These are phyloP conservation scores for Drosophila flavopinicola DNA, from an alignment of 2,888 invertebrate species.

Conservation along the genomic window DNA sequence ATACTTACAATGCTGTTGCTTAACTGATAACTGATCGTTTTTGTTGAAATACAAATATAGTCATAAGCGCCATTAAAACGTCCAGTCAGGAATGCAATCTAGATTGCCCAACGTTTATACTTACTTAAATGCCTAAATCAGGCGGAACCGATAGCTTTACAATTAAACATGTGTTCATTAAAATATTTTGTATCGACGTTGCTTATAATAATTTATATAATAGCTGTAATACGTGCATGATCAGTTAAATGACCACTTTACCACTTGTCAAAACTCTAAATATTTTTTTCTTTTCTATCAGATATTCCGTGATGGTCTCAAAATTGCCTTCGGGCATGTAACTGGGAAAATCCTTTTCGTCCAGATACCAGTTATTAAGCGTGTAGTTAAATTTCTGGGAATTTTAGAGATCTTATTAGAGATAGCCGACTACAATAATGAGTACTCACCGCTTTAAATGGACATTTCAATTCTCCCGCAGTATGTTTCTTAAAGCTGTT, in stretches of 20 bases:
- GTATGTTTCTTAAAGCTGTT: conserved; percentile 8
- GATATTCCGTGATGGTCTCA: conserved; percentile 32
- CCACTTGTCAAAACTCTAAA: conserved; percentile 26
- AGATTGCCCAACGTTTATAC: neutral
- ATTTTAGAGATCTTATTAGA: too few relatives aligned
- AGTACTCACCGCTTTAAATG: conserved; percentile 24
- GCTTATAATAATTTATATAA: neutral
- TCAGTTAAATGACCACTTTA: conserved; percentile 10
- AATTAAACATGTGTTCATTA: too few relatives aligned
- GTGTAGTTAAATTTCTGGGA: conserved; percentile 43
- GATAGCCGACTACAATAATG: too few relatives aligned
- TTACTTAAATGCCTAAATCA: neutral
- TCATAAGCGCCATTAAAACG: neutral
- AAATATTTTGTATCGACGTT: neutral
- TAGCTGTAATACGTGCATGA: too few relatives aligned
- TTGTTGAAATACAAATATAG: neutral
- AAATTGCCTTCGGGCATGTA: conserved; percentile 44
- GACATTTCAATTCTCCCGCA: conserved; percentile 8
- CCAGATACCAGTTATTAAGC: conserved; percentile 41
- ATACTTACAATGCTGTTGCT: too few relatives aligned
- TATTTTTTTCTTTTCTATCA: conserved; percentile 5
- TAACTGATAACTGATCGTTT: too few relatives aligned
- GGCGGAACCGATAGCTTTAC: neutral
- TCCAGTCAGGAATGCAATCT: neutral
- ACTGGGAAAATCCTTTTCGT: conserved; percentile 47